Base-by-base conservation (phyloP, 2,113 vertebrate species). In the Rattus rattus region DNA sequence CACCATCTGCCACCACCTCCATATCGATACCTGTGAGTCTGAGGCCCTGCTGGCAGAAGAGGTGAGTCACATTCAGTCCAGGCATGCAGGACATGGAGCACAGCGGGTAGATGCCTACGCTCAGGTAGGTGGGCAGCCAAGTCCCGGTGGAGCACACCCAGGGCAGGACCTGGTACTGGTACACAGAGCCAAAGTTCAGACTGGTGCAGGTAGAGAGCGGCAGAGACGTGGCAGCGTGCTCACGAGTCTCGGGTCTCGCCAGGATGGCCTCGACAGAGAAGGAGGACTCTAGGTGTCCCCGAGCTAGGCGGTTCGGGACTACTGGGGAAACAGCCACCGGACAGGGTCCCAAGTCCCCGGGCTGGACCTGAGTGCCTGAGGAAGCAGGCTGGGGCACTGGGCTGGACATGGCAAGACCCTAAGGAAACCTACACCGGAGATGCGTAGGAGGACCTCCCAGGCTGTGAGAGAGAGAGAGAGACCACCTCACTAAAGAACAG, bases 191-290 rank as follows among this genome's bases (percentile, higher is more conserved):
- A 73, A 87, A 83, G 70, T 47, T 56, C 81, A 2, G 22, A 28
- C 65, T 28, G 1, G 85, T 30, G 28, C 56, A 24, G 47, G 47
- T 26, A 1, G 69, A 17, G 81, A 49, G 36, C 1, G 63, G 36
- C 4, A 36, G 69, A 20, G 13, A 30, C 26, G 92, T 43, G 76
- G 54, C 19, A 9, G 65, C 52, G 1, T 30, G 91, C 26, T 75
- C 70, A 20, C 28, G 26, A 30, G 95, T 91, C 24, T 63, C 94
- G 0, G 97, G 73, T 75, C 73, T 97, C 24, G 97, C 95, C 52
- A 98, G 97, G 90, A 98, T 97, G 65, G 98, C 98, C 75, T 98
- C 98, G 17, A 98, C 96, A n/a, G 97, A 97, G 92, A 98, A 98
- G 77, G 98, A 92, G 17, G 93, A 83, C 84, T 61, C 96, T 11